These are phyloP conservation scores for Plectropomus leopardus DNA, from an alignment of 2,113 vertebrate genomes.

Conservation along the genomic window DNA sequence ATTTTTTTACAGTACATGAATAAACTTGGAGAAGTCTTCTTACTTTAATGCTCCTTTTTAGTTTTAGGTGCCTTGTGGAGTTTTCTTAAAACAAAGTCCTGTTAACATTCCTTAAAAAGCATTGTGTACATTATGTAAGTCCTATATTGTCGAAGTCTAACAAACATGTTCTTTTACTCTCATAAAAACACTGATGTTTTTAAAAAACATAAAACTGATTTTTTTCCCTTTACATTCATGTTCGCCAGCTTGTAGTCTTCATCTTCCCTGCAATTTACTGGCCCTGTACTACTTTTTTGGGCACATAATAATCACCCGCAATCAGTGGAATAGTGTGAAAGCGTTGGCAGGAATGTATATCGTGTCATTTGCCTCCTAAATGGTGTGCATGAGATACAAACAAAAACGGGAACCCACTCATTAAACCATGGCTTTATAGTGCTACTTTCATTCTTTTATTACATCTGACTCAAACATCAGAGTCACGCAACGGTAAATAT, in stretches of 20 bases:
- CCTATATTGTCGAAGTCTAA: too few relatives aligned
- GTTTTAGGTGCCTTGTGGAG: neutral
- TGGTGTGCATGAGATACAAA: constrained; percentile 18
- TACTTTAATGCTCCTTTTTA: neutral
- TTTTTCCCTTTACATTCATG: neutral
- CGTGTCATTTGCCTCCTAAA: neutral
- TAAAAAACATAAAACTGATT: neutral
- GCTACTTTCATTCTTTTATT: constrained; percentile 2
- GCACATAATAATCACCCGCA: constrained; percentile 17
- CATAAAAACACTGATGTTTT: neutral
- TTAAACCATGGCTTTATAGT: neutral
- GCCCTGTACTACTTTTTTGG: constrained; percentile 26
- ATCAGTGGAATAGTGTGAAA: constrained; percentile 49
- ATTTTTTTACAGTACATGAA: too few relatives aligned
- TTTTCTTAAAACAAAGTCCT: neutral
- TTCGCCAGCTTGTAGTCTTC: constrained; percentile 3
- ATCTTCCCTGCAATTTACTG: constrained; percentile 22
- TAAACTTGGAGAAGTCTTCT: neutral
- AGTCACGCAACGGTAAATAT: neutral
- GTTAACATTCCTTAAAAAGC: neutral
- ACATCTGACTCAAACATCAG: constrained; percentile 15
- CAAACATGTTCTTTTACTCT: neutral
- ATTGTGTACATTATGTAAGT: neutral
- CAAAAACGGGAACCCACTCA: constrained; percentile 12
- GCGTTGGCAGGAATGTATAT: constrained; percentile 24